Conservation (phyloP, 2,113 vertebrate genomes). For the Catagonus wagneri region DNA sequence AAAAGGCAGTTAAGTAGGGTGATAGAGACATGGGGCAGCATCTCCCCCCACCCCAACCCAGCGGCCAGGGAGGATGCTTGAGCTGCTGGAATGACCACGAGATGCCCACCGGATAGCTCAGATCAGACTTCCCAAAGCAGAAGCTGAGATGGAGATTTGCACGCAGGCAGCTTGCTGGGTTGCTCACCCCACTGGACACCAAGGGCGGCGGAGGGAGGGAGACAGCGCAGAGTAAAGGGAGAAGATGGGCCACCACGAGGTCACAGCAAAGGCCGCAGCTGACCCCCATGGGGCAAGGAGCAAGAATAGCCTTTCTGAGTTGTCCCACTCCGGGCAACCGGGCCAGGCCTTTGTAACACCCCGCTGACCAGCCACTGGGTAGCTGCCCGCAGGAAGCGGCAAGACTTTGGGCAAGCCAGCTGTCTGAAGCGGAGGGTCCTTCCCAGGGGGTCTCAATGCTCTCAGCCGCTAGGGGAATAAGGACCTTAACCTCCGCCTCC, state of each 20-base stretch:
- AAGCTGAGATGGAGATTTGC: background rate
- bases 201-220: background rate
- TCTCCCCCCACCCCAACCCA: accelerated
- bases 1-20: background rate
- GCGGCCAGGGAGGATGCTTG: background rate
- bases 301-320: background rate
- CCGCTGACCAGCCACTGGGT: background rate
- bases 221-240: background rate
- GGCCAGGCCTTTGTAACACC: background rate
- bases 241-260: background rate
- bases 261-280: background rate
- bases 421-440: background rate
- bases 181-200: background rate
- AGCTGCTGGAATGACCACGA: background rate
- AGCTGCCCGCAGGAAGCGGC: background rate
- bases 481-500: background rate
- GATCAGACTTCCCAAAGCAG: background rate
- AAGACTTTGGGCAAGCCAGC: background rate
- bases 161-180: background rate
- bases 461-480: background rate
- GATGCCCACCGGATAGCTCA: background rate
- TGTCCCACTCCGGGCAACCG: background rate
- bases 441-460: background rate
- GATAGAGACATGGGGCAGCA: background rate
- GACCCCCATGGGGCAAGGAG: background rate